Base-by-base conservation (phyloP, 2,113 vertebrate genomes). In the Athene cunicularia region DNA sequence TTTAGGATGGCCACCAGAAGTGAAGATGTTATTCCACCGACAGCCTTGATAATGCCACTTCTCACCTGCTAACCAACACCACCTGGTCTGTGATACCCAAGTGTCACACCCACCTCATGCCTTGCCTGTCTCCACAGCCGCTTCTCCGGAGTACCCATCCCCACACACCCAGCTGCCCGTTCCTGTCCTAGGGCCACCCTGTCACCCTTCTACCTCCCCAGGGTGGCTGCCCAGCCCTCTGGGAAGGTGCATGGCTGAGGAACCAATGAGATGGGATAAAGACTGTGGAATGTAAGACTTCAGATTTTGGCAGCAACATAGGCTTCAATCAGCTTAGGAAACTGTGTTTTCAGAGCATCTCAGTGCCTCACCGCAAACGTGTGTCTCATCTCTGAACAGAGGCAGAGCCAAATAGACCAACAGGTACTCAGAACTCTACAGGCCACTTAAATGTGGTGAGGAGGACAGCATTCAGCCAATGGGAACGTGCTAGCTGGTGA, bases 11-110 rank as follows among this genome's bases (percentile, higher is more conserved):
- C 16, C 41, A 7, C 32, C 45, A 76, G 53, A 93, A 84, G 9
- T 16, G 26, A 55, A 19, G 26, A 6, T 1, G 2, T 17, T 67
- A 41, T 53, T 56, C 21, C 49, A 58, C 58, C 0, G 0, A 22
- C 3, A 52, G 23, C 14, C 19, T 87, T 0, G 0, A 8, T 72
- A 32, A 63, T 27, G 18, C 7, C 35, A 16, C 58, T 7, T 74
- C 45, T 75, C 53, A 14, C 7, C 20, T 39, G 52, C 32, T 9
- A 26, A 16, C 5, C 30, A 81, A 4, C 7, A 71, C 33, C 55
- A 49, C 10, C 41, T 20, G 32, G 11, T 16, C 33, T 55, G 8
- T 45, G 37, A 47, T 0, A 45, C 39, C 13, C 43, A 32, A 43
- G 18, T 35, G 7, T 23, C 33, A 45, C 30, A 41, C 1, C 33